Conservation (phyloP, 2,888 invertebrate species). For the Furcula furcula region DNA sequence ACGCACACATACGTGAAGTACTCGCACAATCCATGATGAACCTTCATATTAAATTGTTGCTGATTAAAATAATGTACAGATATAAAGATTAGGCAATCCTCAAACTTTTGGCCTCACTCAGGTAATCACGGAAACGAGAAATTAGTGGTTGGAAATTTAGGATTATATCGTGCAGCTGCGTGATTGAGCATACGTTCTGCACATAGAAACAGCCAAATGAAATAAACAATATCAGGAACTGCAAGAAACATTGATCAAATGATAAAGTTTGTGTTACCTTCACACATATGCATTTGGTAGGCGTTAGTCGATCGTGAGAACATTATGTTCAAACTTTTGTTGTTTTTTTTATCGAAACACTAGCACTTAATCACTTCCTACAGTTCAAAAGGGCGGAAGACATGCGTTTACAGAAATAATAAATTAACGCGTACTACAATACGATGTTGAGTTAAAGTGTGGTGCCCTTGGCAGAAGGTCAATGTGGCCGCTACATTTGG, state of each 20-base stretch:
- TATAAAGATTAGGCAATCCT: no score
- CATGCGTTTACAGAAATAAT: constrained; percentile 70
- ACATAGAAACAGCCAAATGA: constrained; percentile 13
- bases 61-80: constrained; percentile 51
- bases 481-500: constrained; percentile 53
- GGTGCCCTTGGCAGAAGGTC: constrained; percentile 71
- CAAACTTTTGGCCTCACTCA: no score
- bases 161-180: constrained; percentile 16
- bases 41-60: constrained; percentile 50
- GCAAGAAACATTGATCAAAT: constrained; percentile 21
- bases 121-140: no score
- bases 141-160: no score
- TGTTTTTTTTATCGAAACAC: constrained; percentile 59
- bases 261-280: constrained; percentile 45
- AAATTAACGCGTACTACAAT: constrained; percentile 70
- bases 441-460: constrained; percentile 46
- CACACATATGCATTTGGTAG: constrained; percentile 48
- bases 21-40: constrained; percentile 35
- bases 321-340: constrained; percentile 61
- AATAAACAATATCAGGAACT: constrained; percentile 28
- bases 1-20: constrained; percentile 31
- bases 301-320: constrained; percentile 65
- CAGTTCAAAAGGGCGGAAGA: constrained; percentile 76
- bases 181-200: constrained; percentile 21
- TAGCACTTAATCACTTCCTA: constrained; percentile 76